Evolutionary conservation across 2,888 invertebrate genomes (phyloP), one percentile per base, ranked within the genome.

Genomic region (Griposia aprilina): DNA sequence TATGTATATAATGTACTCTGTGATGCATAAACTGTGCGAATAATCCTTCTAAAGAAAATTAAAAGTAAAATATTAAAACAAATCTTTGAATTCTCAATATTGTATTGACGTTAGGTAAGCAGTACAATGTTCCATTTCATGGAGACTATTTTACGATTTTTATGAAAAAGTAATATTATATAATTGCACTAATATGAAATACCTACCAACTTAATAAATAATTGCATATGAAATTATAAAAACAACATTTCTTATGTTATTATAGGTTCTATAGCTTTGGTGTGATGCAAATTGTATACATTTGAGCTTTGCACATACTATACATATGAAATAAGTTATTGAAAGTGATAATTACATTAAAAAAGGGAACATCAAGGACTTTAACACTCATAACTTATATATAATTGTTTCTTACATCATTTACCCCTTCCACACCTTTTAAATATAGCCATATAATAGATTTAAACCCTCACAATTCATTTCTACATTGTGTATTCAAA

Each of bases 401-500:
- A 60, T 82, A 78, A 62, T 57, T 74, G 70, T 74, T 81, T 80
- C 63, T 68, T 65, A 74, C 60, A 78, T 60, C 36, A 65, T 74
- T 81, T 74, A 84, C 75, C 75, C 81, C 70, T 81, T 73, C 81
- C 82, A 78, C 62, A 84, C 71, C 78, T 74, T 71, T 71, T 81
- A 75, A 84, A 81, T 65, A 78, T 81, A 75, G 62, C 52, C 59
- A 57, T 76, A 65, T 77, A 72, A 77, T 77, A 84, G 71, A 81
- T 85, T 74, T 45, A 82, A 78, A 74, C 45, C 82, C 65, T 74
- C 78, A 74, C 71, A 76, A 82, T 82, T 84, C 74, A 82, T 85
- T 78, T 70, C 75, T 76, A 81, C 85, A 81, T 82, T 78, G 52
- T 84, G 78, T 85, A 87, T 84, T 84, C 57, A 81, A 84, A 86